These are phyloP conservation scores for Oreochromis mossambicus DNA, from an alignment of 2,797 vertebrate genomes.

Conservation along the genomic window DNA sequence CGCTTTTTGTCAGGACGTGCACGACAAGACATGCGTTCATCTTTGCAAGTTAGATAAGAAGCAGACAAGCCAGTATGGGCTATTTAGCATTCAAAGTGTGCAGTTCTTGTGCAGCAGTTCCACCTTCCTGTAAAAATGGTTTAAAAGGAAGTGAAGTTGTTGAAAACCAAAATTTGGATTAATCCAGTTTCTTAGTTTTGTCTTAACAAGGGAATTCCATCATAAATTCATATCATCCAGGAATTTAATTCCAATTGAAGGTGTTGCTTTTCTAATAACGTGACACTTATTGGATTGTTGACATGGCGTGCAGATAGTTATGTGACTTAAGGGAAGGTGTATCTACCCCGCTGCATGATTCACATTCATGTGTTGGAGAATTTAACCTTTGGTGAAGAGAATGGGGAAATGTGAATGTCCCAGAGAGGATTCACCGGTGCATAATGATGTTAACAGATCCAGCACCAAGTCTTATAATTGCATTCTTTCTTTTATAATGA, in stretches of 20 bases:
- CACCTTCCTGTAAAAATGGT: neutral
- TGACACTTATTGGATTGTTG: neutral
- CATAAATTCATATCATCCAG: neutral
- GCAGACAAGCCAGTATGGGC: neutral
- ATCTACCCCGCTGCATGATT: neutral
- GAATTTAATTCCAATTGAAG: neutral
- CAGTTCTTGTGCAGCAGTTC: neutral
- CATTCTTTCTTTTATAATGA: constrained; percentile 27
- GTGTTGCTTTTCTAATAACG: neutral
- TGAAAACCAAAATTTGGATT: neutral
- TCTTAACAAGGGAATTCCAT: neutral
- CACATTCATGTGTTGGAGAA: neutral
- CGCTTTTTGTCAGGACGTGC: neutral
- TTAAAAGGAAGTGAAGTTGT: neutral
- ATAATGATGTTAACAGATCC: constrained; percentile 43
- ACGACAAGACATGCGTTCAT: neutral
- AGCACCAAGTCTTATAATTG: constrained; percentile 15
- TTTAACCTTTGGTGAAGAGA: neutral
- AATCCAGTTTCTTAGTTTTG: neutral
- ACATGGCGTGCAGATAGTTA: neutral
- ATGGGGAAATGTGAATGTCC: constrained; percentile 9
- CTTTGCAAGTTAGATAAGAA: neutral
- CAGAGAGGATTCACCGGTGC: neutral
- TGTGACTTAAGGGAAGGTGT: neutral
- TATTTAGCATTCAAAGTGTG: neutral